Evolutionary conservation across 2,888 invertebrate genomes (phyloP).

Genomic region (Noctua janthina): DNA sequence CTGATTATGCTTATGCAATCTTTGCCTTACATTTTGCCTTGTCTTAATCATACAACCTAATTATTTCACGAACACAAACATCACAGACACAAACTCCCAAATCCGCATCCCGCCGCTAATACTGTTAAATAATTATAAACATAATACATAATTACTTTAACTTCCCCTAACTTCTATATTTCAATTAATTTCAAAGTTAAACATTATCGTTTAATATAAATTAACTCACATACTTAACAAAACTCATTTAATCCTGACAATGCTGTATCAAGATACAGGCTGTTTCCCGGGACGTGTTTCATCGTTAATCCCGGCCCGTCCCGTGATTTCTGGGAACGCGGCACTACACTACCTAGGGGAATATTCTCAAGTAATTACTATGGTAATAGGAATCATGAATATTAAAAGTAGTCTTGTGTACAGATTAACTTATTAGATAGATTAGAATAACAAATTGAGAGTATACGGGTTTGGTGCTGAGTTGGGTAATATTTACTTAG

Average conservation of each 20-base stretch:
- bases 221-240: slow-evolving; percentile 9
- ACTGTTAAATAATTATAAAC: slow-evolving; percentile 9
- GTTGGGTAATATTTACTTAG: slow-evolving; percentile 13
- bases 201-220: slow-evolving; percentile 10
- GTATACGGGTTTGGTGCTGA: not conserved
- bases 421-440: slow-evolving; percentile 53
- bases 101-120: not conserved
- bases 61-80: not conserved
- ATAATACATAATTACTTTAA: not conserved
- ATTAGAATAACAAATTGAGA: slow-evolving; percentile 43
- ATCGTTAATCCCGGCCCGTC: slow-evolving; percentile 35
- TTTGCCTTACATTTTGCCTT: no score
- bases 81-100: not conserved
- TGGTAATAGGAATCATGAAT: slow-evolving; percentile 63
- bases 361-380: slow-evolving; percentile 58
- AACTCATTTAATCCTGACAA: slow-evolving; percentile 37
- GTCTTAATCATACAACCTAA: not conserved
- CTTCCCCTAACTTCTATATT: not conserved
- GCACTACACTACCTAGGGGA: slow-evolving; percentile 43
- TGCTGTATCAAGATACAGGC: slow-evolving; percentile 15
- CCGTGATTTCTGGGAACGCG: slow-evolving; percentile 22
- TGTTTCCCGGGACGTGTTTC: slow-evolving; percentile 13
- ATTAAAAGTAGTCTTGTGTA: slow-evolving; percentile 51
- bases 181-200: slow-evolving; percentile 37
- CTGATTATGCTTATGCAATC: no score